Evolutionary conservation across 2,113 vertebrate genomes (phyloP), one percentile per base, ranked within the genome.

Genomic region (Callaeas wilsoni): DNA sequence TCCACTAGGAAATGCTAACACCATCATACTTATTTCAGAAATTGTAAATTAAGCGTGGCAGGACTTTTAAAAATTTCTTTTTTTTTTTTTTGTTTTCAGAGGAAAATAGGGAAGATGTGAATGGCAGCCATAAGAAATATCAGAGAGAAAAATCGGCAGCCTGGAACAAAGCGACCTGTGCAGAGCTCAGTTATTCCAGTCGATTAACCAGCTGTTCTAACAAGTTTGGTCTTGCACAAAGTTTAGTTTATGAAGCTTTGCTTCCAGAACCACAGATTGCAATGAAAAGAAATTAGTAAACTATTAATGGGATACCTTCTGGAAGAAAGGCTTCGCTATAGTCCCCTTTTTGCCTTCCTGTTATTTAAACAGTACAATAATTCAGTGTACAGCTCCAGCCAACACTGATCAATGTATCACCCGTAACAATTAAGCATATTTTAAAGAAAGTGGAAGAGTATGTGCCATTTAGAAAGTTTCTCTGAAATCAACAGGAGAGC

Each of bases 331-430:
- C 60, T 65, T 94, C 2, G 1, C 80, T 91, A 52, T 2, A 89
- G 80, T 71, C 49, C 87, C 74, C 60, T 90, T 93, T 95, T 55
- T 79, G 74, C 78, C 67, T 52, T 87, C 53, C 84, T 87, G 59
- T 57, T 90, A 85, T 84, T 90, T 79, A 70, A 91, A 69, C 62
- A 88, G 71, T 49, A 86, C 64, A 86, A 52, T 33, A 92, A 90
- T 57, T 84, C 86, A 89, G 35, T 86, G 75, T 57, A 84, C 74
- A 89, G 74, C 73, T 91, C 78, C 81, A 95, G 74, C 53, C 91
- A 93, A 87, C 93, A 87, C 37, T 83, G 95, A 87, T 6, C 75
- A 93, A 90, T 76, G 29, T 14, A 91, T 67, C 59, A 79, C 59
- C 90, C 86, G 37, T n/a, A 93, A 69, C 55, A 90, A 91, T 57